Conservation (phyloP, 92 coral and sea anemone genomes). For the Porites divaricata region DNA sequence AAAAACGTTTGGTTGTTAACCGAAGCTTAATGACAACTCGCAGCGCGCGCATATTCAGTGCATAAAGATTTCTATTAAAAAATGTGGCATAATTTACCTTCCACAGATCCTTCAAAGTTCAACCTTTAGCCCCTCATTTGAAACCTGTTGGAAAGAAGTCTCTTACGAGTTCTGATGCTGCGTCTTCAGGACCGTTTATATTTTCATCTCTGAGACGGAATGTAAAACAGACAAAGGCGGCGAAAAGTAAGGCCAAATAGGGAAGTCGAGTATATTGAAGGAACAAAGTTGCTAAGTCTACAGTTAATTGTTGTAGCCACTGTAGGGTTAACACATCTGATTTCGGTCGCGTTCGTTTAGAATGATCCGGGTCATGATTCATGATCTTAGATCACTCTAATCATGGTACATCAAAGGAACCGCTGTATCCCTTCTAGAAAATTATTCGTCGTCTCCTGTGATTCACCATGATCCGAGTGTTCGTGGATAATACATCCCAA, state of each 20-base stretch:
- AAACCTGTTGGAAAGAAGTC: conserved; percentile 85
- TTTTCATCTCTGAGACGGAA: conserved; percentile 84
- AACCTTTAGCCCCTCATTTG: conserved; percentile 80
- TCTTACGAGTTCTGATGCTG: conserved; percentile 26
- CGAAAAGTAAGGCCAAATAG: conserved; percentile 39
- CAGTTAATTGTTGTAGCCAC: too few species aligned
- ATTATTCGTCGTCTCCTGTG: too few species aligned
- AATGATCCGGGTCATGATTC: neutral
- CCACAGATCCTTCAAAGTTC: conserved; percentile 79
- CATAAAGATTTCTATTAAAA: too few species aligned
- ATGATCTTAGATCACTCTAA: too few species aligned
- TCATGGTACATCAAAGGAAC: too few species aligned
- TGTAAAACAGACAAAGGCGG: conserved; percentile 55
- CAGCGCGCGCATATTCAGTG: too few species aligned
- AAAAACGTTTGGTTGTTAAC: too few species aligned
- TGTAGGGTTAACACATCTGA: too few species aligned
- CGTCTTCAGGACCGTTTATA: conserved; percentile 78
- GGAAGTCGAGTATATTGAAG: neutral
- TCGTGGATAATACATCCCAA: too few species aligned
- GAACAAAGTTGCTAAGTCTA: neutral
- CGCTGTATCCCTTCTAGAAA: neutral
- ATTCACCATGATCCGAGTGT: too few species aligned
- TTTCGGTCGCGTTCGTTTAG: neutral
- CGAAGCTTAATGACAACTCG: too few species aligned
- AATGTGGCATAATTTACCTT: neutral